Percentiles rank a stretch among this genome's conserved stretches.
Conservation (phyloP, 2,888 invertebrate genomes). For the Erebia palarica region DNA sequence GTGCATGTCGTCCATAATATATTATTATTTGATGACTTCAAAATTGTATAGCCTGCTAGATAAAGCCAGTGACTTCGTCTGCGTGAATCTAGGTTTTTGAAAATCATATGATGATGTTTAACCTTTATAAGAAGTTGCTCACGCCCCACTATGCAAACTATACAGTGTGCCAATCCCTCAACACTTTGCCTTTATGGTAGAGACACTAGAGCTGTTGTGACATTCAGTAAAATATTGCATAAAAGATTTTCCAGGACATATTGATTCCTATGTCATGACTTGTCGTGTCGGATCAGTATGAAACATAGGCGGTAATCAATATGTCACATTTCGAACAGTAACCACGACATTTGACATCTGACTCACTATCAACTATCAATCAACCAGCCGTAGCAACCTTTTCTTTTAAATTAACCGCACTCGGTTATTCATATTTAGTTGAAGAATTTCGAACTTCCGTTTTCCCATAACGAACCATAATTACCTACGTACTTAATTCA, state of each 20-base stretch:
- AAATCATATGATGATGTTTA: too few relatives aligned
- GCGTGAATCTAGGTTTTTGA: neutral
- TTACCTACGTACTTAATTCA: neutral
- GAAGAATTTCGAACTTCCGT: constrained; percentile 20
- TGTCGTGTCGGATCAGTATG: neutral
- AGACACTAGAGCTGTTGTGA: too few relatives aligned
- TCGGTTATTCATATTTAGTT: constrained; percentile 7
- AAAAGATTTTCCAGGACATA: too few relatives aligned
- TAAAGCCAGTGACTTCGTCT: neutral
- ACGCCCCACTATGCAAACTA: too few relatives aligned
- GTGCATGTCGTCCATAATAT: too few relatives aligned
- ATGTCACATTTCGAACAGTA: constrained; percentile 12
- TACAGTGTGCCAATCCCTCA: too few relatives aligned
- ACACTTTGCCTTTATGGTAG: too few relatives aligned
- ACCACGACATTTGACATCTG: constrained; percentile 32
- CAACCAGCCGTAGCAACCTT: constrained; percentile 33
- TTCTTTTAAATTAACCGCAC: constrained; percentile 26
- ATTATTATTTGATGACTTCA: too few relatives aligned
- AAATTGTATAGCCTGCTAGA: neutral
- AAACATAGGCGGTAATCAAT: constrained; percentile 1
- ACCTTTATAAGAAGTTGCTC: too few relatives aligned
- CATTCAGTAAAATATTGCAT: too few relatives aligned
- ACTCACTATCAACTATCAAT: constrained; percentile 36
- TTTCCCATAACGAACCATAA: neutral
- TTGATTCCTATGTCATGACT: too few relatives aligned